Evolutionary conservation across 2,797 vertebrate genomes (phyloP).

Genomic region (Scolopax rusticola): DNA sequence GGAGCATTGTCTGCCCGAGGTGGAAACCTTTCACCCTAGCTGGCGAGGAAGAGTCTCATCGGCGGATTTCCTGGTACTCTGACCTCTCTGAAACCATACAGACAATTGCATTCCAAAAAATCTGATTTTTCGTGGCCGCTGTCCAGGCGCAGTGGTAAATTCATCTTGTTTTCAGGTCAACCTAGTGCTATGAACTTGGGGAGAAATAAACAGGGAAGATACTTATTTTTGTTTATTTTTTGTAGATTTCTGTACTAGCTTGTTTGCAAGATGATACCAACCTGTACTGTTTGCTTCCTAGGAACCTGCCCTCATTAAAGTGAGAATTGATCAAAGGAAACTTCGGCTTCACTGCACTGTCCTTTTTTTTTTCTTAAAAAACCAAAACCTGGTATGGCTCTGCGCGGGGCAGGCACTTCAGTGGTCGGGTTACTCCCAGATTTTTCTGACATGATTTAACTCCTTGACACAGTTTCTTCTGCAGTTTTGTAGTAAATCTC

Average conservation of each 20-base stretch:
- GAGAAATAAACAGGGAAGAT: slow-evolving; percentile 47
- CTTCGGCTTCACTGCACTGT: not conserved
- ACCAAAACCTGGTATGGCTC: not conserved
- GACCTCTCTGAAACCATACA: slow-evolving; percentile 29
- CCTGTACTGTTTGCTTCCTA: slow-evolving; percentile 37
- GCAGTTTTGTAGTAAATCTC: slow-evolving; percentile 4
- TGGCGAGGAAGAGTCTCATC: not conserved
- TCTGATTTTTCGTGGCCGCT: not conserved
- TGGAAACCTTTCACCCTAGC: not conserved
- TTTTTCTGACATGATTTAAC: slow-evolving; percentile 41
- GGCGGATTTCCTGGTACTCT: not conserved
- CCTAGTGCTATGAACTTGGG: slow-evolving; percentile 37
- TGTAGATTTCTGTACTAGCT: slow-evolving; percentile 53
- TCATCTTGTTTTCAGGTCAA: slow-evolving; percentile 48
- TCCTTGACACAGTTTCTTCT: not conserved
- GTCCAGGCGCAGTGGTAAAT: not conserved
- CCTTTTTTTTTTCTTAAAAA: not conserved
- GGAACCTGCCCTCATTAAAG: slow-evolving; percentile 70
- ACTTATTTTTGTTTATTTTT: slow-evolving; percentile 62
- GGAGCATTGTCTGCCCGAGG: not conserved
- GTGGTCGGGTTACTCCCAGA: not conserved
- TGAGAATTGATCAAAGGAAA: slow-evolving; percentile 49
- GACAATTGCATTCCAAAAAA: not conserved
- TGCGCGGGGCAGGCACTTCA: not conserved
- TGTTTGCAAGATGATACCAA: slow-evolving; percentile 38